Base-by-base conservation (phyloP, 35 echinoderm and acorn worm species). In the Anneissia japonica region DNA sequence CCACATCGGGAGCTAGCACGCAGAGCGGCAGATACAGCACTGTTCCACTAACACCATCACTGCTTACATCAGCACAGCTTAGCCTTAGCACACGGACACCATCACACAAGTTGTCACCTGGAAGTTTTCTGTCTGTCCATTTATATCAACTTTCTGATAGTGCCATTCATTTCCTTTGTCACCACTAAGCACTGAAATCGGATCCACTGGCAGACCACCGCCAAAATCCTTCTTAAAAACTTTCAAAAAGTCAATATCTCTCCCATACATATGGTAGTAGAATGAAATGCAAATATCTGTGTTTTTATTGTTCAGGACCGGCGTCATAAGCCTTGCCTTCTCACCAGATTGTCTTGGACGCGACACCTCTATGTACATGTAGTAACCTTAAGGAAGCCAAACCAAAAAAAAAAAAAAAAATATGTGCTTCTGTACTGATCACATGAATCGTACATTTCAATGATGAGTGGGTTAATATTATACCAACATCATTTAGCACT, bases 191-290 rank as follows among this genome's bases (percentile, higher is more conserved):
- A 64, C 51, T 19, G 2, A 64, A 12, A 64, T 64, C 2, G 51
- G 51, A 64, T 64, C 51, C 2, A 64, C 26, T 23, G 51, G 51
- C 21, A 64, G 21, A 64, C 19, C 51, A 26, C 51, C 51, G 26
- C 51, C 51, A 64, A 64, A 3, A 64, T 64, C 76, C 31, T 35
- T 79, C n/a, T 46, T 32, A 17, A 36, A 28, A 64, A 84, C 34
- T 19, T 32, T 4, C 30, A 84, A n/a, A 17, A 45, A 32, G 14
- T 55, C 82, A 5, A 74, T 46, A 19, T 32, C 14, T 36, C 46
- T 11, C 19, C 82, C 82, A 33, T 72, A 55, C 82, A 84, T 84
- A 32, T 84, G 82, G 30, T 72, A 84, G 16, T 30, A 84, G 45
- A 84, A 84, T 6, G 39, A 30, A 38, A 84, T 0, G 29, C 82